These are phyloP conservation scores for Andrena bicolor DNA, from an alignment of 2,888 invertebrate genomes.

Conservation along the genomic window DNA sequence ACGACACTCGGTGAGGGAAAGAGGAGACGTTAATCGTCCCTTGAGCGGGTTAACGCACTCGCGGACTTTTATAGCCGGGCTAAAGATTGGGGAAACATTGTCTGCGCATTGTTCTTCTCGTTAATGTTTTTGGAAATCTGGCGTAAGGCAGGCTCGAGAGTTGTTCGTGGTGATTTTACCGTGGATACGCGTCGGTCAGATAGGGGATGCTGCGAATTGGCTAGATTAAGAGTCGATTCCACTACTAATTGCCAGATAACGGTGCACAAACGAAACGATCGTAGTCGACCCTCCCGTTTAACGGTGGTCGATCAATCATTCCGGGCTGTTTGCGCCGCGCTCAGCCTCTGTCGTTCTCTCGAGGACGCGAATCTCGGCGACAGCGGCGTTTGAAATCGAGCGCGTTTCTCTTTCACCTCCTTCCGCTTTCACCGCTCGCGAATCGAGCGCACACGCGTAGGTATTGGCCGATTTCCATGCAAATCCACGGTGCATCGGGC, in stretches of 20 bases:
- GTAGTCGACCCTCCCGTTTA: constrained; percentile 17
- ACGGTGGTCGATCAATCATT: constrained; percentile 43
- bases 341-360: constrained; percentile 2
- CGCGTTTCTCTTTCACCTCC: constrained; percentile 51
- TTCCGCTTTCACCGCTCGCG: constrained; percentile 50
- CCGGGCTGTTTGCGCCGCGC: constrained; percentile 10
- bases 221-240: constrained; percentile 37
- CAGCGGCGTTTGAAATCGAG: constrained; percentile 33
- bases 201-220: constrained; percentile 23
- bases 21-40: constrained; percentile 23
- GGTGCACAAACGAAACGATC: constrained; percentile 35
- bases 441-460: neutral
- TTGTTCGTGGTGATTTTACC: neutral
- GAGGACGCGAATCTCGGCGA: neutral
- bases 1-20: constrained; percentile 2
- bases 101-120: neutral
- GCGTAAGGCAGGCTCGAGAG: neutral
- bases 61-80: constrained; percentile 10
- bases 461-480: constrained; percentile 40
- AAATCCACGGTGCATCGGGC: neutral
- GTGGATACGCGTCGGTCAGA: neutral
- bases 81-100: constrained; percentile 10
- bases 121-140: neutral
- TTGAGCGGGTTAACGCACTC: constrained; percentile 27
- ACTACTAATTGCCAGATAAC: constrained; percentile 44